A percentile compares a stretch with the other conserved stretches of the same genome.
Evolutionary conservation across 2,888 invertebrate species (phyloP).

Genomic region (Pachydiplax longipennis): DNA sequence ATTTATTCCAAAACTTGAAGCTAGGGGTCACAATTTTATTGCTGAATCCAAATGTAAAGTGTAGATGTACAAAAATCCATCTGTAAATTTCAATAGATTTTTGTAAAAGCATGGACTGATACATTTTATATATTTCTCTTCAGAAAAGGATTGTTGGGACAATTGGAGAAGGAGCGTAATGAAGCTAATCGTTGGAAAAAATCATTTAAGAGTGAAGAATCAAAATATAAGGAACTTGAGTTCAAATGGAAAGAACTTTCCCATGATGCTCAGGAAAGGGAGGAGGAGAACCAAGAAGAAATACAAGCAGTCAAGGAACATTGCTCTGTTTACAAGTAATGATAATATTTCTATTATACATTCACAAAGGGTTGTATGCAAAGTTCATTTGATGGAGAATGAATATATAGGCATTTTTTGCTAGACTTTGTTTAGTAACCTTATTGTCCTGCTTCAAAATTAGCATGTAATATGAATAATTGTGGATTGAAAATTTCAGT

Average conservation of each 20-base stretch:
- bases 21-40: no score
- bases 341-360: neutral
- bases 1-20: no score
- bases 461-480: no score
- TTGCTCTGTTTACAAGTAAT: constrained; percentile 17
- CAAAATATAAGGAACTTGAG: neutral
- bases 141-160: constrained; percentile 52
- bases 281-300: neutral
- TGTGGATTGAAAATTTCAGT: no score
- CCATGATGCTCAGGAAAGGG: neutral
- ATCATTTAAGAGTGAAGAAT: neutral
- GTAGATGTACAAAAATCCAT: no score
- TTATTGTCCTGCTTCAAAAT: no score
- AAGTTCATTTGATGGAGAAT: neutral
- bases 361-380: neutral
- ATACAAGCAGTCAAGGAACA: neutral
- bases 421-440: no score
- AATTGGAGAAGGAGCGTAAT: constrained; percentile 58
- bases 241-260: neutral
- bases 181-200: neutral
- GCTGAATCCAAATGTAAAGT: no score
- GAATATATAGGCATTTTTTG: neutral
- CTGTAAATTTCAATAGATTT: no score
- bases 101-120: no score
- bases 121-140: neutral